A percentile compares a stretch with the other conserved stretches of the same genome.
Evolutionary conservation across 2,888 invertebrate species (phyloP).

Genomic region (Panzeria rudis): DNA sequence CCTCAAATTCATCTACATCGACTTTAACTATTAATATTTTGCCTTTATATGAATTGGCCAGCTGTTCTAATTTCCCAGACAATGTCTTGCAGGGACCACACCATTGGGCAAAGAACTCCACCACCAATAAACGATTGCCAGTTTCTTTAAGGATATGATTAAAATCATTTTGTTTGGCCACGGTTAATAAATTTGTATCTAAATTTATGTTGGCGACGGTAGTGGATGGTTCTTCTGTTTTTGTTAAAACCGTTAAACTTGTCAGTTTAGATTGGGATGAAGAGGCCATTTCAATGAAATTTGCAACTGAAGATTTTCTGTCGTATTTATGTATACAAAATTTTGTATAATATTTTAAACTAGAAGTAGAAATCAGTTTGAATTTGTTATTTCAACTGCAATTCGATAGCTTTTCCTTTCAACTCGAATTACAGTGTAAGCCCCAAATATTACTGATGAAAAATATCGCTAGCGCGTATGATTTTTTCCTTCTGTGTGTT

Average conservation of each 20-base stretch:
- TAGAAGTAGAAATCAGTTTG: no score
- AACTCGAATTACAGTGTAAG: no score
- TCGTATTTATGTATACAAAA: no score
- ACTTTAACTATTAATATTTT: conserved; percentile 86
- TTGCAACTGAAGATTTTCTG: not conserved
- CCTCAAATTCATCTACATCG: conserved; percentile 94
- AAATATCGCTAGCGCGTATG: no score
- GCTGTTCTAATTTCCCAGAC: conserved; percentile 90
- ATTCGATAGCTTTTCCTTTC: no score
- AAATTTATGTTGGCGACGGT: not conserved
- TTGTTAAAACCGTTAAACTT: not conserved
- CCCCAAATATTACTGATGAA: no score
- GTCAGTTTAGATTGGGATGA: conserved; percentile 31
- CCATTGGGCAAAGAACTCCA: conserved; percentile 96
- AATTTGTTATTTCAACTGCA: no score
- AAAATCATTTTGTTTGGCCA: conserved; percentile 85
- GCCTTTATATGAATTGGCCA: conserved; percentile 86
- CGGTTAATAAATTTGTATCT: conserved; percentile 77
- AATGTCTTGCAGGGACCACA: conserved; percentile 96
- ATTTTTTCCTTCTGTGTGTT: no score
- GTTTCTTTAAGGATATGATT: conserved; percentile 88
- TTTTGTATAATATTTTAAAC: no score
- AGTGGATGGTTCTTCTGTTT: not conserved
- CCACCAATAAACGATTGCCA: conserved; percentile 91
- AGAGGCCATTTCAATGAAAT: conserved; percentile 11